Evolutionary conservation across 2,113 vertebrate species (phyloP).

Genomic region (Pimephales promelas): DNA sequence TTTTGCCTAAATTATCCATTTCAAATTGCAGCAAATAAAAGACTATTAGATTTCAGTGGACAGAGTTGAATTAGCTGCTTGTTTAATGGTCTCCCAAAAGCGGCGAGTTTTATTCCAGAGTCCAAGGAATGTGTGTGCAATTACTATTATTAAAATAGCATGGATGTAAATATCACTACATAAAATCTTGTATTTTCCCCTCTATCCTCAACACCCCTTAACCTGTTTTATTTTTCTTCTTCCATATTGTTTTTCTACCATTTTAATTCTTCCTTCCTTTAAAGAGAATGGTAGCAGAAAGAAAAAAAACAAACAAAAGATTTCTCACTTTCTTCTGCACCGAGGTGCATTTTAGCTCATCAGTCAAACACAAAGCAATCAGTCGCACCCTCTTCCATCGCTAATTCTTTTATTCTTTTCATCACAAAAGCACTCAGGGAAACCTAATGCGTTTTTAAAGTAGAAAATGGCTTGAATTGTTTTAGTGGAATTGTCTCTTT

Average conservation of each 20-base stretch:
- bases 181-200: not conserved
- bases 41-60: constrained; percentile 66
- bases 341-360: constrained; percentile 64
- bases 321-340: constrained; percentile 39
- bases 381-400: constrained; percentile 58
- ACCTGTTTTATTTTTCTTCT: not conserved
- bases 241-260: not conserved
- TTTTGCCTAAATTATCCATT: constrained; percentile 60
- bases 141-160: constrained; percentile 28
- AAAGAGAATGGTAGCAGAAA: constrained; percentile 7
- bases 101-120: constrained; percentile 64
- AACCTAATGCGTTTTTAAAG: constrained; percentile 41
- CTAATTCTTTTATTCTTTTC: constrained; percentile 65
- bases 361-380: constrained; percentile 60
- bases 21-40: constrained; percentile 65
- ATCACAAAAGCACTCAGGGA: constrained; percentile 64
- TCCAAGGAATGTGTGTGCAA: constrained; percentile 51
- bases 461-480: constrained; percentile 48
- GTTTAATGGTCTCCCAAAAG: constrained; percentile 63
- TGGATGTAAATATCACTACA: not conserved
- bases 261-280: not conserved
- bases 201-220: not conserved
- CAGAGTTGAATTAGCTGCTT: constrained; percentile 69
- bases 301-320: constrained; percentile 20
- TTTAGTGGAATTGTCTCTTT: constrained; percentile 47